phyloP scores from a whole-genome alignment of 2,797 vertebrate species.

The Melanotaenia nigrans region DNA sequence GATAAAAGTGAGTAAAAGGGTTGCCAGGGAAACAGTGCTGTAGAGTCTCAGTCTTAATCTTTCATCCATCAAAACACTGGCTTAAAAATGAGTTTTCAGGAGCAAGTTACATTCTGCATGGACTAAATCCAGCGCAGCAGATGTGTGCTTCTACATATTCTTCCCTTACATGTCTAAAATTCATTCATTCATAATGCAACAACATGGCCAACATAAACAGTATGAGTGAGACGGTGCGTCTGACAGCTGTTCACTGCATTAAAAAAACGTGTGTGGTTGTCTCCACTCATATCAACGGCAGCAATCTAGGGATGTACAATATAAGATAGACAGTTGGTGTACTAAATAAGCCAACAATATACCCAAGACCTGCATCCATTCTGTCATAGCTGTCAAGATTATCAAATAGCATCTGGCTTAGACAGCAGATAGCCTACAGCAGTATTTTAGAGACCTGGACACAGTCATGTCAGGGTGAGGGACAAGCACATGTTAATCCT shows the following conservation, averaged over 20 bases:
- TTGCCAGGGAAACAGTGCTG: constrained; percentile 82
- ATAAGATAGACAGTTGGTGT: constrained; percentile 46
- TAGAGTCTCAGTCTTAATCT: constrained; percentile 72
- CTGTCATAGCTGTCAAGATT: constrained; percentile 41
- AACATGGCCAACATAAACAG: constrained; percentile 23
- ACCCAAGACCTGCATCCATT: constrained; percentile 28
- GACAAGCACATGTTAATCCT: constrained; percentile 52
- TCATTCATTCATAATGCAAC: constrained; percentile 2
- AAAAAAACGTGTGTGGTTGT: constrained; percentile 33
- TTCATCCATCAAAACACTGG: constrained; percentile 76
- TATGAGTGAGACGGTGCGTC: constrained; percentile 7
- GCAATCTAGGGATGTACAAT: constrained; percentile 41
- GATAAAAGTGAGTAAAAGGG: constrained; percentile 70
- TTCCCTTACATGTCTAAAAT: constrained; percentile 8
- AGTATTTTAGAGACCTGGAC: constrained; percentile 28
- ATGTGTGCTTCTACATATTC: constrained; percentile 14
- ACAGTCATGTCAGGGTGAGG: constrained; percentile 34
- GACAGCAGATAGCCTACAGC: constrained; percentile 52
- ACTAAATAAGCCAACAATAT: constrained; percentile 27
- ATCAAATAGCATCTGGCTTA: constrained; percentile 53
- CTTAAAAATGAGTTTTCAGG: constrained; percentile 59
- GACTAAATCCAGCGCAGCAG: constrained; percentile 27
- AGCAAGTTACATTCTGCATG: constrained; percentile 42
- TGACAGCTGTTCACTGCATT: constrained; percentile 34
- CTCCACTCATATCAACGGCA: constrained; percentile 18